These are phyloP conservation scores for Pomacea maculata DNA, from an alignment of 1,140 invertebrate genomes.

Conservation along the genomic window DNA sequence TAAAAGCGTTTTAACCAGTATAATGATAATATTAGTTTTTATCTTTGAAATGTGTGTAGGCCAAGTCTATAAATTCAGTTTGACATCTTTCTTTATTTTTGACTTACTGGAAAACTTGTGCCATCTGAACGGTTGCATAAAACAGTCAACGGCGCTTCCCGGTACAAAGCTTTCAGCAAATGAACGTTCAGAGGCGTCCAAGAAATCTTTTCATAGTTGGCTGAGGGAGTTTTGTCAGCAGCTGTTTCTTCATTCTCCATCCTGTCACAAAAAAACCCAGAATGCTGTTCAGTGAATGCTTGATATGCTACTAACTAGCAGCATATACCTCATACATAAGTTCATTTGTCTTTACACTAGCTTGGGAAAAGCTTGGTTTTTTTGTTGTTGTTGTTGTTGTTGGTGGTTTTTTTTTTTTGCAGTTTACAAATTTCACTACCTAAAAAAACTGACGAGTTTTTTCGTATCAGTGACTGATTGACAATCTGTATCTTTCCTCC, in stretches of 20 bases:
- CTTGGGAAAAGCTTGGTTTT: background rate
- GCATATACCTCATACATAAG: background rate
- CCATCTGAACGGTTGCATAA: constrained; percentile 94
- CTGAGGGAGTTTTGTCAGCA: constrained; percentile 64
- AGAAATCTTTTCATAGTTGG: constrained; percentile 82
- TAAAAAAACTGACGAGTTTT: too few species aligned
- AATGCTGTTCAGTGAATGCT: background rate
- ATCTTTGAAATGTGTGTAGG: background rate
- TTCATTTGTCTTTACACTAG: background rate
- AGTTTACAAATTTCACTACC: too few species aligned
- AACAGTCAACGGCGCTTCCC: constrained; percentile 89
- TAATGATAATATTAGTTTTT: too few species aligned
- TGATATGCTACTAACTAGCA: background rate
- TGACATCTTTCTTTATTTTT: background rate
- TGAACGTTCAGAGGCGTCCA: constrained; percentile 83
- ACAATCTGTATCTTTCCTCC: too few species aligned
- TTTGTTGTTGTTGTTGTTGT: too few species aligned
- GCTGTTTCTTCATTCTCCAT: constrained; percentile 69
- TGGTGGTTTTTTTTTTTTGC: too few species aligned
- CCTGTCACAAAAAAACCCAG: constrained; percentile 42
- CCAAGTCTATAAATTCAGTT: too few species aligned
- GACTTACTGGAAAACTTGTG: constrained; percentile 77
- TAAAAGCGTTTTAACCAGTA: background rate
- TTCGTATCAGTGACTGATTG: too few species aligned
- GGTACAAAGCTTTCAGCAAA: constrained; percentile 81